phyloP scores from a whole-genome alignment of 1,140 invertebrate genomes.

The Leptinotarsa defecta region DNA sequence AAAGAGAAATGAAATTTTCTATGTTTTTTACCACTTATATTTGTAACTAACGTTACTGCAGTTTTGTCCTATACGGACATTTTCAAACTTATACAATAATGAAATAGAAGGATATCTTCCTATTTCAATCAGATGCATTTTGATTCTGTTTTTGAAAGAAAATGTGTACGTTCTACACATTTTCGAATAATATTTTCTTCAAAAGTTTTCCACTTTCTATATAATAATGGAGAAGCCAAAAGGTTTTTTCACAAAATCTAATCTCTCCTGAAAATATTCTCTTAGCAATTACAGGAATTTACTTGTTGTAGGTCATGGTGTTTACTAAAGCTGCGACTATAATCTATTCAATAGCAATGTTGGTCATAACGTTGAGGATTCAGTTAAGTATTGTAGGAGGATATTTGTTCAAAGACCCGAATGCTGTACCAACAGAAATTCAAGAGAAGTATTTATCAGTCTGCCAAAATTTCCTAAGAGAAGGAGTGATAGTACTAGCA shows the following conservation, averaged over 20 bases:
- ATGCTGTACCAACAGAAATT: conserved; percentile 58
- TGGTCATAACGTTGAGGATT: conserved; percentile 78
- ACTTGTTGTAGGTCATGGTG: conserved; percentile 59
- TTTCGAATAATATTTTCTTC: neutral
- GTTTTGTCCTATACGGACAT: too few relatives aligned
- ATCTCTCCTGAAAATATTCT: too few relatives aligned
- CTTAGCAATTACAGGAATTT: conserved; percentile 22
- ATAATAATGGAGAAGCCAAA: too few relatives aligned
- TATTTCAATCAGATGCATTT: neutral
- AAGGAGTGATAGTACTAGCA: conserved; percentile 70
- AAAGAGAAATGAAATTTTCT: too few relatives aligned
- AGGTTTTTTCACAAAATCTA: too few relatives aligned
- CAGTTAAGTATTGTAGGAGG: conserved; percentile 88
- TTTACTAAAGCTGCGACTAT: conserved; percentile 72
- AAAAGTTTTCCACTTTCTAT: too few relatives aligned
- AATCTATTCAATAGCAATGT: conserved; percentile 80
- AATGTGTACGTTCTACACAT: neutral
- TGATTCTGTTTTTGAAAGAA: neutral
- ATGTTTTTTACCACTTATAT: too few relatives aligned
- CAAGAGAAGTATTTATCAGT: conserved; percentile 76
- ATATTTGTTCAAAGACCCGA: conserved; percentile 77
- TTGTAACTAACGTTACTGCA: too few relatives aligned
- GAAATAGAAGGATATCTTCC: too few relatives aligned
- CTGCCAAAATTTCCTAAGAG: conserved; percentile 72
- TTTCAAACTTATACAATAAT: too few relatives aligned